Evolutionary conservation across 1,140 invertebrate genomes (phyloP).

Genomic region (Octopus sinensis): DNA sequence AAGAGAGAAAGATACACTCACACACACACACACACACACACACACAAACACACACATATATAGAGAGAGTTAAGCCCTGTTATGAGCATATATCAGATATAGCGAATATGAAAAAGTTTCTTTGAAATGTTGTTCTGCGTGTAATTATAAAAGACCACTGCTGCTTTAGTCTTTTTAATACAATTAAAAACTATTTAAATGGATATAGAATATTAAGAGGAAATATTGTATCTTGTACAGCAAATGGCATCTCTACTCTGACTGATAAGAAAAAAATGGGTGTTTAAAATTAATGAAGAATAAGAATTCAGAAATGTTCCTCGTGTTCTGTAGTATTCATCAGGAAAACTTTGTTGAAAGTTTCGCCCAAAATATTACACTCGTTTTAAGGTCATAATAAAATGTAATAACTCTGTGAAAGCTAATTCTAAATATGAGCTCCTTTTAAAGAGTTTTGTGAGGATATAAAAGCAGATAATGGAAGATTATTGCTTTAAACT

Average conservation of each 20-base stretch:
- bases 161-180: neutral
- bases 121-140: neutral
- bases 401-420: no score
- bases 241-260: neutral
- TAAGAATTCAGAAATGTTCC: neutral
- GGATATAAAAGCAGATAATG: no score
- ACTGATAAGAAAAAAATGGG: neutral
- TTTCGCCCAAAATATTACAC: neutral
- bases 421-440: no score
- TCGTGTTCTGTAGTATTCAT: neutral
- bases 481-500: neutral
- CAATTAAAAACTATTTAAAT: neutral
- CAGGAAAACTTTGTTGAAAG: neutral
- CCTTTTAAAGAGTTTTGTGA: no score
- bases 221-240: neutral
- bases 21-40: no score
- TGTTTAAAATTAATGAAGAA: neutral
- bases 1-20: no score
- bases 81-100: no score
- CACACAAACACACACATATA: no score
- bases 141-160: neutral
- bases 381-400: no score
- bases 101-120: neutral
- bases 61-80: no score
- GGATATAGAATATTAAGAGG: neutral